Evolutionary conservation across 2,797 vertebrate species (phyloP).

Genomic region (Notolepis coatsorum): DNA sequence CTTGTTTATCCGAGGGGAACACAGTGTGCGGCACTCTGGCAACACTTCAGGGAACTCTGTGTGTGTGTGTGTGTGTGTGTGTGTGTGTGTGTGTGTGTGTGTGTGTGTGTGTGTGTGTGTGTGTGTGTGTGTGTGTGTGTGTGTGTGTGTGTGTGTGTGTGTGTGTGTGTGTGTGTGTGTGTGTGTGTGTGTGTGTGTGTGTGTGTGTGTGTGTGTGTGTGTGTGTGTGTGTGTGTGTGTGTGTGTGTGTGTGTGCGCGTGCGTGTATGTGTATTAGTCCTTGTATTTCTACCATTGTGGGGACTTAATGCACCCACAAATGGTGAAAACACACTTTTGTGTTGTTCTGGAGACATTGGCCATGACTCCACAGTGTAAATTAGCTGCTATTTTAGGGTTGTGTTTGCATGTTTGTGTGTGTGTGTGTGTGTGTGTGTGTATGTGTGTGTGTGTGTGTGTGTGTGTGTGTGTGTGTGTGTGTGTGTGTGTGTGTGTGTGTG

Average conservation of each 20-base stretch:
- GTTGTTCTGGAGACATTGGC: too few species aligned
- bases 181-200: constrained; percentile 8
- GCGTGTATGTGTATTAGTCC: too few species aligned
- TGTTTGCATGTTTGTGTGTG: not conserved
- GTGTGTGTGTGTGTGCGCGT: constrained; percentile 1
- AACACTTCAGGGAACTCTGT: constrained; percentile 22
- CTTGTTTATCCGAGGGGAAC: constrained; percentile 46
- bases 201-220: constrained; percentile 7
- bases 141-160: not conserved
- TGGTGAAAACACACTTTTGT: too few species aligned
- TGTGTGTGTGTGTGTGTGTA: not conserved
- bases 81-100: not conserved
- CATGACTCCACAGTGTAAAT: too few species aligned
- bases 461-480: not conserved
- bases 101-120: not conserved
- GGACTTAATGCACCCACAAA: too few species aligned
- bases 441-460: constrained; percentile 5
- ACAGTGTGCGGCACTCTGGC: constrained; percentile 19
- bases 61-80: constrained; percentile 8
- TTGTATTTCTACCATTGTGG: too few species aligned
- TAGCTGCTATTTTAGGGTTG: too few species aligned
- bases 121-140: not conserved
- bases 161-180: constrained; percentile 10
- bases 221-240: constrained; percentile 7
- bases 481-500: not conserved